Base-by-base conservation (phyloP, 2,888 invertebrate species). In the Diarsia mendica region DNA sequence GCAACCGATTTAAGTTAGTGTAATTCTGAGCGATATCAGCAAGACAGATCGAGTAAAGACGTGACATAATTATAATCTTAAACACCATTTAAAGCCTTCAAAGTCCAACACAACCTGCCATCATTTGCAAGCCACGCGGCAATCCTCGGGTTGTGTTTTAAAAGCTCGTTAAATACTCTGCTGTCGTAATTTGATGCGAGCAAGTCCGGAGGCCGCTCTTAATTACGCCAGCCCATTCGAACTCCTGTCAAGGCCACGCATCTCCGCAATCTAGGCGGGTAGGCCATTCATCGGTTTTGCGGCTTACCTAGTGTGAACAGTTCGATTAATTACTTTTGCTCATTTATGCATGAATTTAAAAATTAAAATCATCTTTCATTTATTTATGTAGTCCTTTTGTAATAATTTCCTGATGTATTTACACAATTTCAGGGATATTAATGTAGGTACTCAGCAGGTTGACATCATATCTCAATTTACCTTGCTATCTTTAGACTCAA, bases 131-230 rank as follows among this genome's bases (percentile, higher is more conserved):
- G 10, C 49, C 63, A 13, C 9, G 10, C 68, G 20, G 60, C 79
- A 67, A 46, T 70, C 46, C 53, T 69, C 39, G 66, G 68, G n/a
- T 76, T 71, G 58, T 81, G 67, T 83, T 83, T 84, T 84, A 83
- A 83, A 83, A 84, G 69, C 82, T 84, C 83, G 77, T 83, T 81
- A 83, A 84, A 77, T 81, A 72, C 67, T 69, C 69, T 75, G 74
- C 77, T 75, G 65, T 72, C 74, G 77, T 83, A 73, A 72, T 72
- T 71, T 72, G 75, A 84, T 75, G 72, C 67, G 58, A 44, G 72
- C 51, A 55, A 53, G 64, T 65, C 63, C 46, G 46, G 55, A 61
- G 55, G 67, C 63, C 46, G 58, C 72, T 77, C 84, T 84, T 85
- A 81, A 85, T 86, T 81, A 86, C 69, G 72, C 67, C 39, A 66